Percentiles rank a stretch among this genome's conserved stretches.
Evolutionary conservation across 2,113 vertebrate species (phyloP).

Genomic region (Anser brachyrhynchus): DNA sequence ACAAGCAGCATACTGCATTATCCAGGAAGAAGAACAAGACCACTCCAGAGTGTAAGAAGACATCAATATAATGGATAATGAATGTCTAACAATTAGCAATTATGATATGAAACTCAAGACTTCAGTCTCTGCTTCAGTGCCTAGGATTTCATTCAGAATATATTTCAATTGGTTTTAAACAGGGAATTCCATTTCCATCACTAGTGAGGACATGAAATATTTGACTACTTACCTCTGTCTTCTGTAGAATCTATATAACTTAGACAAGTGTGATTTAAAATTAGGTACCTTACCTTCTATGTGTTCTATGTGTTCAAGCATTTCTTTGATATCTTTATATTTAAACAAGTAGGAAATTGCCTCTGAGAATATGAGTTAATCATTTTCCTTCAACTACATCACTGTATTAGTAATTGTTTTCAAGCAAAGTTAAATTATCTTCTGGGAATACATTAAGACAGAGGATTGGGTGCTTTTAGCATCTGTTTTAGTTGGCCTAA

Average conservation of each 20-base stretch:
- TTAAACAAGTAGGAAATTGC: neutral
- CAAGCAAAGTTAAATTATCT: neutral
- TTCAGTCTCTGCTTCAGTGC: neutral
- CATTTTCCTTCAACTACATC: neutral
- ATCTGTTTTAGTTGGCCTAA: neutral
- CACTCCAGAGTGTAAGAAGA: neutral
- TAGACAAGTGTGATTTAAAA: neutral
- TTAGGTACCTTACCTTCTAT: neutral
- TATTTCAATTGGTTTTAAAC: neutral
- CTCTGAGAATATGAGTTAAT: neutral
- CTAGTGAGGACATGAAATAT: neutral
- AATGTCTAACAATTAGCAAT: neutral
- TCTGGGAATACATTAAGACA: neutral
- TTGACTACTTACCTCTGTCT: neutral
- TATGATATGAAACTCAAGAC: neutral
- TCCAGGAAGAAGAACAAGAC: neutral
- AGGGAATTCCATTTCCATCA: neutral
- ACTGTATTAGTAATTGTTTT: neutral
- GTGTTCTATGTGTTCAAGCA: neutral
- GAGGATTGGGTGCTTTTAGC: neutral
- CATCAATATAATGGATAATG: neutral
- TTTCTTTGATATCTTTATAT: neutral
- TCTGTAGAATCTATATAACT: neutral
- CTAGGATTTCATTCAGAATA: neutral
- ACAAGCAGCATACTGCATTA: neutral